Conservation (phyloP, 2,888 invertebrate species). For the Sericinus montela region DNA sequence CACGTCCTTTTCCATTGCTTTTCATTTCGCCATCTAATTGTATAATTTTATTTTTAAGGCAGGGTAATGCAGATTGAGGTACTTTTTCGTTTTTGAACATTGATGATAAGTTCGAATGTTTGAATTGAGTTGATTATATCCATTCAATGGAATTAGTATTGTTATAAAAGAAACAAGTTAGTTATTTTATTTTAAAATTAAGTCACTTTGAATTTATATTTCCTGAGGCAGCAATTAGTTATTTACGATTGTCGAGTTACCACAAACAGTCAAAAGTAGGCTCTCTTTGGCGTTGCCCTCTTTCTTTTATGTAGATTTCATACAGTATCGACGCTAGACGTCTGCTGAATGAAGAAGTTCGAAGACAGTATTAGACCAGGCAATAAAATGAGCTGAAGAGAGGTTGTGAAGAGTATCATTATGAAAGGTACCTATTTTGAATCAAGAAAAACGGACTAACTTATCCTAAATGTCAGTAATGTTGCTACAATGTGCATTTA, state of each 20-base stretch:
- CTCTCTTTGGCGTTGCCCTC: conserved; percentile 68
- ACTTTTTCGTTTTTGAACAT: conserved; percentile 67
- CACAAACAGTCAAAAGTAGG: conserved; percentile 71
- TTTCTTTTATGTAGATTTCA: not conserved
- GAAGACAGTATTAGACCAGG: conserved; percentile 66
- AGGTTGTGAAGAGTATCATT: conserved; percentile 75
- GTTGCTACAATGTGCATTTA: conserved; percentile 77
- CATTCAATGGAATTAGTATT: conserved; percentile 75
- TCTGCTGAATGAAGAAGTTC: conserved; percentile 16
- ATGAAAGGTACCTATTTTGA: conserved; percentile 78
- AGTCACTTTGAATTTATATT: conserved; percentile 66
- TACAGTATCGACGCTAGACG: not conserved
- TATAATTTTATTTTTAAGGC: conserved; percentile 75
- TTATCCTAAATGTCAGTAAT: conserved; percentile 56
- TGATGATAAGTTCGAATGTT: conserved; percentile 74
- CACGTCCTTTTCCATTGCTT: conserved; percentile 73
- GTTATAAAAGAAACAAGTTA: conserved; percentile 73
- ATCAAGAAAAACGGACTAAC: conserved; percentile 73
- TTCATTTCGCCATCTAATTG: conserved; percentile 70
- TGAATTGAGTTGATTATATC: conserved; percentile 75
- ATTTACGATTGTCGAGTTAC: conserved; percentile 69
- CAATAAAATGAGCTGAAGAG: conserved; percentile 67
- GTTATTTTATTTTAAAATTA: conserved; percentile 63
- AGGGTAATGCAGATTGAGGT: conserved; percentile 77
- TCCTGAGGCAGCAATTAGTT: conserved; percentile 73